Evolutionary conservation across 2,888 invertebrate genomes (phyloP), one percentile per base, ranked within the genome.

Genomic region (Piscicola geometra): DNA sequence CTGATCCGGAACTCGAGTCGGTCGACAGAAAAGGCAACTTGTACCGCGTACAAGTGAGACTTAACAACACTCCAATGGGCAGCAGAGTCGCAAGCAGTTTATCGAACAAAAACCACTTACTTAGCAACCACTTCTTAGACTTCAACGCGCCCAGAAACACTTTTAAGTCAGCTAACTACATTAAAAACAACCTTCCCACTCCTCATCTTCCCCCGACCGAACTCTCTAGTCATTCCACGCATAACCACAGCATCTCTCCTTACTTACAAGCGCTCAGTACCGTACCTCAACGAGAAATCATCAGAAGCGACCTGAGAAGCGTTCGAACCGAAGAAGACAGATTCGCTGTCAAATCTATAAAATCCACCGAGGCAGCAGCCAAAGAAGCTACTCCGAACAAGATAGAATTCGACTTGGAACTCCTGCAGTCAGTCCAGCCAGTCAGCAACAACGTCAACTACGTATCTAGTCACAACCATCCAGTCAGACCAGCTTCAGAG

Each of bases 1-100:
- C 79, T 18, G 79, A 79, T 36, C 78, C 79, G n/a, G 56, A 72
- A 25, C 67, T 79, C 28, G 52, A 76, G 50, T 72, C 75, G 25
- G 77, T 76, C 25, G 69, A 71, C 56, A 76, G 77, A 47, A 41
- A 18, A 3, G 79, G 79, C 1, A 74, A 76, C 30, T n/a, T 73
- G 12, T 79, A 79, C 76, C 60, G 75, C 36, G 72, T 79, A 0
- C 69, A 75, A 33, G 75, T 79, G 76, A 79, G 75, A 56, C 74
- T 79, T 56, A 79, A 79, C 76, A 56, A 56, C 60, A 56, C 60
- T 5, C 60, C 60, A 5, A 56, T 56, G 21, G 25, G 3, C n/a
- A 25, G 25, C 60, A 56, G 60, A 21, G 25, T 25, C 12, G 60
- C 15, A 9, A 56, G 60, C 60, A 56, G 60, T 21, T 3, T 56